Evolutionary conservation across 2,888 invertebrate genomes (phyloP), one percentile per base, ranked within the genome.

Genomic region (Drosophila percnosoma): DNA sequence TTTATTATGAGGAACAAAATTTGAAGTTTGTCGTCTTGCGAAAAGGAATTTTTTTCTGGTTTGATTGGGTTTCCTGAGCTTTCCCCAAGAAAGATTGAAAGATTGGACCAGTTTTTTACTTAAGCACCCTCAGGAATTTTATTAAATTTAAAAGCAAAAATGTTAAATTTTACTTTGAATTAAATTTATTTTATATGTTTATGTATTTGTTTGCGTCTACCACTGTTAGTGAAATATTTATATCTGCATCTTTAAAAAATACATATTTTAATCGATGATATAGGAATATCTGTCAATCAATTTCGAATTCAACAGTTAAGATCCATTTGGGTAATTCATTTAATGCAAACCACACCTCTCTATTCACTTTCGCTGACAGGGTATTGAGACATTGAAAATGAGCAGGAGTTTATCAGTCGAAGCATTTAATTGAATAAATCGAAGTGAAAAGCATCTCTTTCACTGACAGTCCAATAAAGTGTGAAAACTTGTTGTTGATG

Each of bases 401-500:
- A 18, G 38, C 29, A 18, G 21, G 15, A n/a, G 49, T 11, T 10
- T 40, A 42, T 40, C 58, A 49, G 31, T 34, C 7, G 18, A 49
- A 68, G 38, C 38, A 68, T 33, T 70, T 36, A 75, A 72, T 66
- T 77, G 75, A 77, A 62, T 77, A 10, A 42, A 27, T 38, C 29
- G 48, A 48, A 36, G 33, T 36, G 53, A 21, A 21, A 21, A 38
- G 27, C 27, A 27, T 38, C 36, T 38, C 21, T 4, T 63, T 24
- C 31, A 21, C 54, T 62, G 74, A 36, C 75, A 64, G 61, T 40
- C 57, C 53, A 67, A 71, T 71, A 54, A 61, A 58, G 71, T 66
- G 75, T 85, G 59, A 78, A 73, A 74, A 63, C 63, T 73, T 68
- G 68, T 68, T 68, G 49, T 29, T 36, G 27, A 38, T 27, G 24